Evolutionary conservation across 2,888 invertebrate species (phyloP), one percentile per base, ranked within the genome.

Genomic region (Drosophila testacea): DNA sequence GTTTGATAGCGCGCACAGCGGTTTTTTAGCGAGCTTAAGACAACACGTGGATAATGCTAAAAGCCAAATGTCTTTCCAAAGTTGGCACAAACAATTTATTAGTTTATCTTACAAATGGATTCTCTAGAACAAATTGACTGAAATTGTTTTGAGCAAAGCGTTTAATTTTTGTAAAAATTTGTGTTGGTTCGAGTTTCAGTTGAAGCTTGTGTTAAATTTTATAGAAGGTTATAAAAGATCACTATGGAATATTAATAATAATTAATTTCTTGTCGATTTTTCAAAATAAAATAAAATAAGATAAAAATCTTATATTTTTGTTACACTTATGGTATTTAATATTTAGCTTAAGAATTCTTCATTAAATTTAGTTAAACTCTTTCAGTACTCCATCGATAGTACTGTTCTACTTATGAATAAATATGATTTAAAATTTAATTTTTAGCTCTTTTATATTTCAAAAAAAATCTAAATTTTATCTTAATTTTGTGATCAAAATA

Each of bases 1-100:
- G 52, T 38, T 59, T 64, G 70, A 79, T 63, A 61, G 66, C 27
- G 55, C 27, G 55, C 42, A 11, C 59, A 13, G 39, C 41, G 30
- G 34, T 30, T 55, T 64, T 64, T 52, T 51, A 1, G 16, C 7
- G 6, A 42, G 16, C 54, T 59, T 48, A 32, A 46, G 38, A 54
- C 61, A 52, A n/a, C 16, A 38, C 44, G 22, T 64, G 51, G 38
- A 54, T 47, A 34, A 65, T 59, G 59, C 50, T 16, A 55, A 55
- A 34, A 55, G 34, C 7, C 28, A 52, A 66, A 56, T 56, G 39
- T 52, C 52, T 67, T 44, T 34, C 41, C 38, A 22, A 42, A 32
- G 39, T 6, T 16, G 2, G 56, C 52, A 30, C 28, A 36, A 47
- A 38, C 10, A 47, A 47, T 38, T 46, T 28, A 11, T 57, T 32